A percentile compares a stretch with the other conserved stretches of the same genome.
These are phyloP conservation scores for Cephus spinipes DNA, from an alignment of 2,888 invertebrate genomes.

Conservation along the genomic window DNA sequence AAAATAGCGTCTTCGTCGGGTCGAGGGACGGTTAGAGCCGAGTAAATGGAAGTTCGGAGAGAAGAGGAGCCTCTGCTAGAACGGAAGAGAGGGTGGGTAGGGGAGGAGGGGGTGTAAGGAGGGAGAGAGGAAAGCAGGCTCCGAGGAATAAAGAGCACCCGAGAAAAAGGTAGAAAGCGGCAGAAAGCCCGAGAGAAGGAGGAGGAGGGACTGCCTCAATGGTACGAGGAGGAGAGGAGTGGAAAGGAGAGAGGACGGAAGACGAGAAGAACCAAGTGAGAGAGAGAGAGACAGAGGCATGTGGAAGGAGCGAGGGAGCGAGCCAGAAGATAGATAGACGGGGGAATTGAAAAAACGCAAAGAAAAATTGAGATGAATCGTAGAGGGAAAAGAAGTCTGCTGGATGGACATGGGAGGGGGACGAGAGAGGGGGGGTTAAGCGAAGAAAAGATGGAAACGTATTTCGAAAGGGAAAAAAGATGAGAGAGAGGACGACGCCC, in stretches of 20 bases:
- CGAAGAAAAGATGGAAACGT: constrained; percentile 10
- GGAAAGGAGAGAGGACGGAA: constrained; percentile 50
- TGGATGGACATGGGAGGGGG: constrained; percentile 19
- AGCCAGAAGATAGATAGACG: constrained; percentile 36
- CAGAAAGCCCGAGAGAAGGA: constrained; percentile 70
- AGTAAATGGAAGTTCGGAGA: constrained; percentile 36
- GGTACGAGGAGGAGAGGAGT: constrained; percentile 48
- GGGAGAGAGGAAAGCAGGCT: constrained; percentile 57
- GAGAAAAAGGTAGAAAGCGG: constrained; percentile 66
- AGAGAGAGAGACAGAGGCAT: constrained; percentile 41
- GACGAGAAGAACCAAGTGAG: constrained; percentile 53
- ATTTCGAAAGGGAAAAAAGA: constrained; percentile 28
- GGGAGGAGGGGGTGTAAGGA: constrained; percentile 27
- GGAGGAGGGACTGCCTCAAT: constrained; percentile 23
- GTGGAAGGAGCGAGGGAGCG: constrained; percentile 61
- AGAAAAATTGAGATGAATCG: constrained; percentile 61
- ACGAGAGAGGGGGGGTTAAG: constrained; percentile 6
- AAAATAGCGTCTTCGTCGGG: constrained; percentile 54
- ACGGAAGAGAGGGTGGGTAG: background rate
- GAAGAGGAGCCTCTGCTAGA: background rate
- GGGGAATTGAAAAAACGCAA: constrained; percentile 53
- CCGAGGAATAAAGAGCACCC: constrained; percentile 38
- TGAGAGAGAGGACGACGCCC: constrained; percentile 18
- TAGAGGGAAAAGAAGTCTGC: constrained; percentile 34
- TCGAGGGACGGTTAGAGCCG: constrained; percentile 7